Percentiles rank a stretch among this genome's conserved stretches.
Conservation (phyloP, 2,888 invertebrate species). For the Entomobrya multifasciata region DNA sequence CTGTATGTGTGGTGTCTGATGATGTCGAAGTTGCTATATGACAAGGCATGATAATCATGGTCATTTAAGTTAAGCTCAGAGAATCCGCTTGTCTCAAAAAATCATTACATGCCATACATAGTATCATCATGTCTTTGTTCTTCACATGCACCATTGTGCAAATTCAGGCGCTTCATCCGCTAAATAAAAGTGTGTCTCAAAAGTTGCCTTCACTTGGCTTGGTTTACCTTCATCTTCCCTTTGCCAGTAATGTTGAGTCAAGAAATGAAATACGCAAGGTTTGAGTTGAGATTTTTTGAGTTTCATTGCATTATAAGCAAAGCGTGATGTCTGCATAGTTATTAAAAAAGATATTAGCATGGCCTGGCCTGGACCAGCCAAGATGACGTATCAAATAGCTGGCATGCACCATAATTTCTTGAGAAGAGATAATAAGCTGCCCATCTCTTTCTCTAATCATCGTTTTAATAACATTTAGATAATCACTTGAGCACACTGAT, state of each 20-base stretch:
- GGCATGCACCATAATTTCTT: not conserved
- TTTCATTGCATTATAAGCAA: too few relatives aligned
- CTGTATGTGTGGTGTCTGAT: slow-evolving; percentile 23
- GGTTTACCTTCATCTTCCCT: not conserved
- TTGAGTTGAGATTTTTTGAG: too few relatives aligned
- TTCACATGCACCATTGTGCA: not conserved
- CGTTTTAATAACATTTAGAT: slow-evolving; percentile 62
- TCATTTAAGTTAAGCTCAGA: too few relatives aligned
- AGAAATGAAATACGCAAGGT: not conserved
- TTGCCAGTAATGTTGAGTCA: too few relatives aligned
- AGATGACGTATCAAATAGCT: not conserved
- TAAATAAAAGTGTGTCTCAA: too few relatives aligned
- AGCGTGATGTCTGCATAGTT: too few relatives aligned
- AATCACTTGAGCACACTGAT: slow-evolving; percentile 43
- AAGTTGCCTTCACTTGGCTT: not conserved
- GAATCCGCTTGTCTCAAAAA: slow-evolving; percentile 26
- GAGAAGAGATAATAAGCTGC: slow-evolving; percentile 49
- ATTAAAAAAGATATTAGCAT: too few relatives aligned
- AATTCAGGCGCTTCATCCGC: too few relatives aligned
- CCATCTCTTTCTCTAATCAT: slow-evolving; percentile 51
- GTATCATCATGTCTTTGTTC: not conserved
- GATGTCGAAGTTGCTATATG: not conserved
- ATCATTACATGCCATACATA: slow-evolving; percentile 13
- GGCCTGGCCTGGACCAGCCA: not conserved
- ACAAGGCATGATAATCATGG: too few relatives aligned